A percentile compares a stretch with the other conserved stretches of the same genome.
phyloP scores from a whole-genome alignment of 2,888 invertebrate genomes.

The Lochmaea capreae region DNA sequence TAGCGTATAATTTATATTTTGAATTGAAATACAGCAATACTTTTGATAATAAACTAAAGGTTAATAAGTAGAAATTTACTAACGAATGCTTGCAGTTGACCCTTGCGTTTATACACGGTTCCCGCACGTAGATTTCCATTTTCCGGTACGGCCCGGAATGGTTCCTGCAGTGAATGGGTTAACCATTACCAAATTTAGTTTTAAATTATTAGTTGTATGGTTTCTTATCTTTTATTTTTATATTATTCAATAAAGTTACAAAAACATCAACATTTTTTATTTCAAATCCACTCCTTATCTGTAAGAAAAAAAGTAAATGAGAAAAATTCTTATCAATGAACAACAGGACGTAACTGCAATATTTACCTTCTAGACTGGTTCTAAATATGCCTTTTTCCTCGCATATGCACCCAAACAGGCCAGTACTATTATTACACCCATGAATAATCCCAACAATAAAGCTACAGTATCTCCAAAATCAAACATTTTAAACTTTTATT shows the following conservation, averaged over 20 bases:
- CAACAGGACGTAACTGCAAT: not conserved
- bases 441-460: constrained; percentile 72
- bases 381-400: constrained; percentile 68
- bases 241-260: not conserved
- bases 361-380: constrained; percentile 55
- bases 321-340: constrained; percentile 9
- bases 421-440: constrained; percentile 72
- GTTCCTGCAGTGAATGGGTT: no score
- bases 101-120: no score
- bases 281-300: constrained; percentile 9
- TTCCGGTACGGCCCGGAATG: no score
- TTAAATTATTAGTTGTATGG: constrained; percentile 9
- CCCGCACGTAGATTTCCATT: no score
- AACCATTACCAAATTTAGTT: not conserved
- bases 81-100: no score
- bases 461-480: constrained; percentile 79
- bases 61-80: no score
- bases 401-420: constrained; percentile 79
- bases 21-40: no score
- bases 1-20: no score
- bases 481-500: constrained; percentile 59
- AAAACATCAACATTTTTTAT: constrained; percentile 4
- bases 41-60: no score
- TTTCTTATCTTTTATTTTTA: constrained; percentile 9
- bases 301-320: constrained; percentile 5